A percentile compares a stretch with the other conserved stretches of the same genome.
phyloP scores from a whole-genome alignment of 2,113 vertebrate species.

The Onychostoma macrolepis region DNA sequence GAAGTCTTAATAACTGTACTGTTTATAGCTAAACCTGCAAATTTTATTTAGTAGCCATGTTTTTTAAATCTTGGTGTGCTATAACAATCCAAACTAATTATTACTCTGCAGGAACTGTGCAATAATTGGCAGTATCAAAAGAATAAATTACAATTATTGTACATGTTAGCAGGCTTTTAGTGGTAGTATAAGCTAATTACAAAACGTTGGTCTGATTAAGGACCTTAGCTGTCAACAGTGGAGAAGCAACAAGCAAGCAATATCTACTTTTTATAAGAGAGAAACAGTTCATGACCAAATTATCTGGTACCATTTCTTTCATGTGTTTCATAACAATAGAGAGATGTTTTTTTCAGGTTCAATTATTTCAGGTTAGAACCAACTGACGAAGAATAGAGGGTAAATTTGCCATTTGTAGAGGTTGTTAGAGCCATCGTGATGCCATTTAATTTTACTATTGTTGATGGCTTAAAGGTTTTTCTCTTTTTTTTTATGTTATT shows the following conservation, averaged over 20 bases:
- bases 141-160: neutral
- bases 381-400: neutral
- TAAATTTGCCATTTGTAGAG: neutral
- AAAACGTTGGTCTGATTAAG: neutral
- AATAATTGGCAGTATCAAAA: neutral
- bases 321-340: no score
- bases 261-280: no score
- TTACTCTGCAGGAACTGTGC: neutral
- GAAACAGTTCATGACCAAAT: no score
- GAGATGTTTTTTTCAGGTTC: no score
- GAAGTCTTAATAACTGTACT: neutral
- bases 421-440: neutral
- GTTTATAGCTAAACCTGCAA: neutral
- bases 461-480: no score
- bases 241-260: neutral
- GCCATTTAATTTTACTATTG: neutral
- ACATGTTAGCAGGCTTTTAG: neutral
- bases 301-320: no score
- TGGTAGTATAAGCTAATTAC: neutral
- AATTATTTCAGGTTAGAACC: neutral
- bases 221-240: no score
- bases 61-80: neutral
- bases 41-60: neutral
- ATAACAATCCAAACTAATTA: neutral
- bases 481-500: no score